phyloP scores from a whole-genome alignment of 2,797 vertebrate genomes.

The Phataginus tetradactyla region DNA sequence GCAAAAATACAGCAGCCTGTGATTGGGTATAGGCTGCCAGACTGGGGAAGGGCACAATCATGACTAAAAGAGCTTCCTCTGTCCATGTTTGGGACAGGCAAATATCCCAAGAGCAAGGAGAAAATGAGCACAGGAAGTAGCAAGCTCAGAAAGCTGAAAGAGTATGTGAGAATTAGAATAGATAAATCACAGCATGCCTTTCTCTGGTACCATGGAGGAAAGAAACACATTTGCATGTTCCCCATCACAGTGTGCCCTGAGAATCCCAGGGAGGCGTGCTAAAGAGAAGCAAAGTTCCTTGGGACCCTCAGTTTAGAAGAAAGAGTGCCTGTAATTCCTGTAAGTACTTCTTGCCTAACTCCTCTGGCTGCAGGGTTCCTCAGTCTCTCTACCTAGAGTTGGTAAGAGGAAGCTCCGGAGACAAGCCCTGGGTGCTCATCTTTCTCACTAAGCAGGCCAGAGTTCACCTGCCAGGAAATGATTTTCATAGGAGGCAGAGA shows the following conservation, averaged over 20 bases:
- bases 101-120: not conserved
- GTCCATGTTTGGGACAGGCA: not conserved
- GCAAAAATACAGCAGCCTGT: not conserved
- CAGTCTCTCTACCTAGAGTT: too few species aligned
- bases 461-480: not conserved
- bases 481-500: not conserved
- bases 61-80: not conserved
- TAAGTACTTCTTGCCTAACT: not conserved
- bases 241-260: not conserved
- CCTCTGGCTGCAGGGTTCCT: not conserved
- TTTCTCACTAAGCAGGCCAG: not conserved
- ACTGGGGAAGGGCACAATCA: not conserved
- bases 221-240: not conserved
- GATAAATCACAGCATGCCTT: not conserved
- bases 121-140: not conserved
- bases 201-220: not conserved
- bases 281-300: not conserved
- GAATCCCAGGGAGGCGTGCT: not conserved
- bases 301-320: not conserved
- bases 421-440: not conserved
- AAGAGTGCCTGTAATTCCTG: not conserved
- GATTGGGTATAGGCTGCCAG: not conserved
- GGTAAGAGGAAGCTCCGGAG: not conserved
- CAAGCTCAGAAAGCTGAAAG: not conserved
- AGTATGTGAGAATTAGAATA: not conserved